Base-by-base conservation (phyloP, 2,113 vertebrate species). In the Steatornis caripensis region DNA sequence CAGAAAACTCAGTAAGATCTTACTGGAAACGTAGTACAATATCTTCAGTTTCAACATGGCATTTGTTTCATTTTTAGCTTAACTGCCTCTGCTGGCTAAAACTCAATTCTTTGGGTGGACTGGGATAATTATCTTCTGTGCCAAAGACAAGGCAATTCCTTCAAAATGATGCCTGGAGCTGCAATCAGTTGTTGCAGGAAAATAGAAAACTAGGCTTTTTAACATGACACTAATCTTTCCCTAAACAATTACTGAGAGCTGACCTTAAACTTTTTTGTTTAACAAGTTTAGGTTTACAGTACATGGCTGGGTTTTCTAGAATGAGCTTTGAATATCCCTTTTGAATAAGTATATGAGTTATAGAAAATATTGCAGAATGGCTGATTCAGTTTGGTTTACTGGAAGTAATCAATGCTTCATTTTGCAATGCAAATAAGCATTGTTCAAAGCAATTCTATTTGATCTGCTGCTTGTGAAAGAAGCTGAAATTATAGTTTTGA, bases 121-220 rank as follows among this genome's bases (percentile, higher is more conserved):
- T 29, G 60, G 78, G 83, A 89, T 93, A 96, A 96, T 97, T 91
- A 54, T 90, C 90, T 96, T 94, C 49, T 92, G 62, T 95, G 93
- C 64, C 89, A 90, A 75, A 72, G 29, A 93, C 61, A 93, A 82
- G 84, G 18, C 32, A 80, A 72, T 93, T 49, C 54, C 88, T 96
- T 97, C 89, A 91, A 93, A 98, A 95, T 65, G 26, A 48, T 85
- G 87, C 84, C 91, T 85, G 60, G 78, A 97, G 45, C 20, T 37
- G 84, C 41, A 76, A 91, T 87, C 83, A 81, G 16, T 30, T 29
- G 96, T 97, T 95, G 30, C 45, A 77, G 6, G 22, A 95, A 78
- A 94, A 91, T 55, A 90, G 61, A 41, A 97, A 93, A 94, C 12
- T 64, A 87, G 55, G 39, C 21, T 91, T 93, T 95, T 82, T 86